Percentiles rank a stretch among this genome's conserved stretches.
phyloP scores from a whole-genome alignment of 2,113 vertebrate genomes.

The Columba livia region DNA sequence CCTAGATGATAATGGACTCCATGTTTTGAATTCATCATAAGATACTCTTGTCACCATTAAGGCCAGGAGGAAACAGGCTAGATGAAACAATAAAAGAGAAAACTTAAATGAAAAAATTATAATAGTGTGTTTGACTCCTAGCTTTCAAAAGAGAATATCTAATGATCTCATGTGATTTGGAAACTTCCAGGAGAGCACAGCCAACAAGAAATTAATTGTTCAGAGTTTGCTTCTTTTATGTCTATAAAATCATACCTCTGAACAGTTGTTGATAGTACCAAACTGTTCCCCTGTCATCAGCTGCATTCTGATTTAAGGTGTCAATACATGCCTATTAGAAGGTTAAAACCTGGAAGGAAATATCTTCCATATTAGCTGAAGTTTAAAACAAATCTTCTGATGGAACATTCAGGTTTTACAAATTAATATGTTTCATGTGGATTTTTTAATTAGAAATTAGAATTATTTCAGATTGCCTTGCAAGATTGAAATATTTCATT shows the following conservation, averaged over 20 bases:
- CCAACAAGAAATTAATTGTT: not conserved
- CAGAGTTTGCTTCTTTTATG: not conserved
- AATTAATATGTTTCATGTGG: not conserved
- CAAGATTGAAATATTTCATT: not conserved
- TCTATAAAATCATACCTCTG: not conserved
- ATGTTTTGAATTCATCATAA: not conserved
- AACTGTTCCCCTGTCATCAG: not conserved
- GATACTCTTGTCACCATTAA: not conserved
- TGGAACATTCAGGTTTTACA: not conserved
- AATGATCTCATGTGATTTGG: not conserved
- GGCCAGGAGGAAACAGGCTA: not conserved
- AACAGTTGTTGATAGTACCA: not conserved
- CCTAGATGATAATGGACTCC: not conserved
- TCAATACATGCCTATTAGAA: not conserved
- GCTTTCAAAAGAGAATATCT: not conserved
- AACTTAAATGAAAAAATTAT: not conserved
- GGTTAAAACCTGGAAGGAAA: not conserved
- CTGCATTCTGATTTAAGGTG: not conserved
- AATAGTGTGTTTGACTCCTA: not conserved
- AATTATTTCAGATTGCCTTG: not conserved
- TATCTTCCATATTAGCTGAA: not conserved
- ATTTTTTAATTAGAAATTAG: not conserved
- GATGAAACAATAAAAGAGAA: not conserved
- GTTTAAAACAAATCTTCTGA: not conserved
- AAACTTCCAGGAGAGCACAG: not conserved